Conservation (phyloP, 2,113 vertebrate species). For the Tragelaphus strepsiceros region DNA sequence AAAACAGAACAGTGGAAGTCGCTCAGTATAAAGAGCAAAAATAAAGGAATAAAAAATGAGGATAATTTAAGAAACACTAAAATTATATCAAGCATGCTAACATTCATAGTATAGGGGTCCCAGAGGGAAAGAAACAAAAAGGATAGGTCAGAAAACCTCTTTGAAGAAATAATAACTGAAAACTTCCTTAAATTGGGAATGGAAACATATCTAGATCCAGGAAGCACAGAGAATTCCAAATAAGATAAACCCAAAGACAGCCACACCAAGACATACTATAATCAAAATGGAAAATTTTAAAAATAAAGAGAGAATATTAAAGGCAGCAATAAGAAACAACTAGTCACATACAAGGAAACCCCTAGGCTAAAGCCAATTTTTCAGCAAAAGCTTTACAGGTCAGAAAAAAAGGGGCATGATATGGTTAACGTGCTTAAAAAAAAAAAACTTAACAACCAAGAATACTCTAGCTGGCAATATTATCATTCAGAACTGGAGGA, state of each 20-base stretch:
- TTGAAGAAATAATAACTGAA: background rate
- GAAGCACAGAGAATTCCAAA: background rate
- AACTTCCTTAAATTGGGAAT: background rate
- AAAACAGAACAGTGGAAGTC: background rate
- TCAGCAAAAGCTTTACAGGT: background rate
- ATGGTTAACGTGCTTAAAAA: background rate
- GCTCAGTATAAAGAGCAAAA: background rate
- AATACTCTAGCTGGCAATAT: background rate
- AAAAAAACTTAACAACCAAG: background rate
- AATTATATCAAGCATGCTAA: background rate
- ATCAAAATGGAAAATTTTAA: background rate
- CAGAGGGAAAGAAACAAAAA: background rate
- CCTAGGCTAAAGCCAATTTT: background rate
- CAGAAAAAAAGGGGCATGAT: background rate
- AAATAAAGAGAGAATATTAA: background rate
- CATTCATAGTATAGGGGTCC: background rate
- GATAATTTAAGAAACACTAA: background rate
- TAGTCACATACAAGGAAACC: background rate
- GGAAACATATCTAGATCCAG: background rate
- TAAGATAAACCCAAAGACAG: background rate
- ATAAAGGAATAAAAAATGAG: background rate
- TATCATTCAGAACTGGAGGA: background rate
- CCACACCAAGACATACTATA: background rate
- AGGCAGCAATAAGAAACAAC: background rate
- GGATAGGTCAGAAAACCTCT: background rate